Percentiles rank a stretch among this genome's conserved stretches.
phyloP scores from a whole-genome alignment of 92 coral and sea anemone species.

The Bergia puertoricense region DNA sequence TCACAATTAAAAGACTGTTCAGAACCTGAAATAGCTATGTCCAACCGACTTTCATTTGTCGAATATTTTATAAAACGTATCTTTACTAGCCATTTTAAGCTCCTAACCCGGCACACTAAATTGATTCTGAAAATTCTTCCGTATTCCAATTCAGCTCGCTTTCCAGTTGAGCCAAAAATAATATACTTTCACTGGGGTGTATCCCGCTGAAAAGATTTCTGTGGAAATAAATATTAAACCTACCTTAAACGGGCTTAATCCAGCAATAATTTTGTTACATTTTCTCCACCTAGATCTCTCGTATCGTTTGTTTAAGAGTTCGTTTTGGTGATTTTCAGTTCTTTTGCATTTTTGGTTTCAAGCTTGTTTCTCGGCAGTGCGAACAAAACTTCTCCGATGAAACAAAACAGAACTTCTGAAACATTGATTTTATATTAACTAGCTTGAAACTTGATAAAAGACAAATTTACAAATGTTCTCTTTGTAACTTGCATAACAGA shows the following conservation, averaged over 20 bases:
- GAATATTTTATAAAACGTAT: too few species aligned
- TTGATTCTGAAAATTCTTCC: background rate
- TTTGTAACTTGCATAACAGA: constrained; percentile 5
- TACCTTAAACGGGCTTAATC: background rate
- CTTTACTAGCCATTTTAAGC: background rate
- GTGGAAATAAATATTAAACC: background rate
- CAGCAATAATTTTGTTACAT: background rate
- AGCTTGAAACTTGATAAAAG: constrained; percentile 14
- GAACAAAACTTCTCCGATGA: background rate
- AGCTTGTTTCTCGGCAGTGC: background rate
- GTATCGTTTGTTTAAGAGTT: background rate
- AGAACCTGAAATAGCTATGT: too few species aligned
- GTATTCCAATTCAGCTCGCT: background rate
- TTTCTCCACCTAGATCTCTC: background rate
- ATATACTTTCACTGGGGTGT: background rate
- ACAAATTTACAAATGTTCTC: background rate
- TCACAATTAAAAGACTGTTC: too few species aligned
- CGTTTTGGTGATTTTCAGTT: background rate
- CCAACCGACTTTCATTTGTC: too few species aligned
- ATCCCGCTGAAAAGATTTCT: background rate
- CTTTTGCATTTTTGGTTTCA: background rate
- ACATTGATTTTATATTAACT: constrained; percentile 15
- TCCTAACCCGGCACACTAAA: background rate
- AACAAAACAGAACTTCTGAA: constrained; percentile 1
- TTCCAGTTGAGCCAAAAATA: background rate